A percentile compares a stretch with the other conserved stretches of the same genome.
Evolutionary conservation across 2,113 vertebrate genomes (phyloP).

Genomic region (Onychorhynchus coronatus): DNA sequence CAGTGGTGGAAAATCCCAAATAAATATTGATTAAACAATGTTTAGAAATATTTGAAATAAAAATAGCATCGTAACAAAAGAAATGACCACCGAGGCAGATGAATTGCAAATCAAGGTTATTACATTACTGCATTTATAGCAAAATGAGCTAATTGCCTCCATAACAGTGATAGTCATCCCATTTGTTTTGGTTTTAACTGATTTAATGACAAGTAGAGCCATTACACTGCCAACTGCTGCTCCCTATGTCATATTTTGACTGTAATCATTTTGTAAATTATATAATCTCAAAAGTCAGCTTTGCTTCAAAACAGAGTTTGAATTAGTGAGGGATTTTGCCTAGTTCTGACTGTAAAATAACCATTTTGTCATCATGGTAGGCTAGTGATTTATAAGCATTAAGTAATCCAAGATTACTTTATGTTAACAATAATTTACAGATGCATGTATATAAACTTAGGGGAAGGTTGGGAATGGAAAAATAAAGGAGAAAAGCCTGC

Average conservation of each 20-base stretch:
- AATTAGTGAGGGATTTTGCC: neutral
- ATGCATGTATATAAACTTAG: neutral
- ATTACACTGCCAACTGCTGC: neutral
- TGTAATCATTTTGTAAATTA: neutral
- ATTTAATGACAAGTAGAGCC: neutral
- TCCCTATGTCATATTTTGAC: neutral
- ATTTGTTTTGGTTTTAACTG: neutral
- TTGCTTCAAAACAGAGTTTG: neutral
- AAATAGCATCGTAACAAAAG: neutral
- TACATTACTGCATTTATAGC: neutral
- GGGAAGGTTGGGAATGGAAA: neutral
- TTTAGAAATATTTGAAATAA: neutral
- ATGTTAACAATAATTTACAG: neutral
- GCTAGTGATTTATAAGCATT: neutral
- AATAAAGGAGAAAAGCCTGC: neutral
- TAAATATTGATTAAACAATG: neutral
- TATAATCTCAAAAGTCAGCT: neutral
- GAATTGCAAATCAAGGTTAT: neutral
- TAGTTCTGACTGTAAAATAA: neutral
- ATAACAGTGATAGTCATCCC: neutral
- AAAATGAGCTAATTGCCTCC: neutral
- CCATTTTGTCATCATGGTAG: neutral
- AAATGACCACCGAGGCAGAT: neutral
- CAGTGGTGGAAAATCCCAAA: neutral
- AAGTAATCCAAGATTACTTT: neutral